Base-by-base conservation (phyloP, 2,113 vertebrate genomes). In the Sinocyclocheilus anophthalmus region DNA sequence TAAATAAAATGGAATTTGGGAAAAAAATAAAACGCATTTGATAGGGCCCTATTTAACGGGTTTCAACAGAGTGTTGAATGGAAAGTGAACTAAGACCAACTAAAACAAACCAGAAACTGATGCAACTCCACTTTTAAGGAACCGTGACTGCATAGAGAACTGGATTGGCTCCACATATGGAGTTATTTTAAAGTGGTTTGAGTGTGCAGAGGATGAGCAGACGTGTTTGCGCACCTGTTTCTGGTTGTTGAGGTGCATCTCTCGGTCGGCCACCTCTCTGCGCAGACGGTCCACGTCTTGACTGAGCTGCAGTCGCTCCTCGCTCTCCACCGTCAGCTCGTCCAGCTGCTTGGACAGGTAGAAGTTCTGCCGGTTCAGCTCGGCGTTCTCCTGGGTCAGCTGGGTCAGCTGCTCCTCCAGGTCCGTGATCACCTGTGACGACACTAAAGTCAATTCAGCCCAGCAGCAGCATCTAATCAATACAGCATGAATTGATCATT, bases 231-330 rank as follows among this genome's bases (percentile, higher is more conserved):
- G 9, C 86, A 96, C 98, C 92, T 99, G 98, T 92, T 99, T 99
- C 94, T 99, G 98, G 91, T 99, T 99, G 93, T 98, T 99, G 65
- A 99, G 97, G 88, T 99, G 98, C 97, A 99, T 98, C 93, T 99
- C 98, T 0, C 98, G 91, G 91, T 99, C 98, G 0, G 97, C 97
- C 89, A 99, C 98, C 92, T 99, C 98, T 0, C 97, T 95, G 85
- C 98, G 96, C 79, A 99, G 96, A 55, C 98, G 95, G 90, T 99
- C 97, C 75, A 99, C 97, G 26, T 99, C 98, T 11, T 97, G 98
- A 30, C 96, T 94, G 87, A 99, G 89, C 92, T 98, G 97, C 22
- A 97, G 92, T 2, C 97, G 95, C 91, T 99, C 97, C 4, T 99
- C 98, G 0, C 90, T 94, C 87, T 98, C 97, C 0, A 98, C 97